Conservation (phyloP, 2,888 invertebrate genomes). For the Ecliptopera silaceata region DNA sequence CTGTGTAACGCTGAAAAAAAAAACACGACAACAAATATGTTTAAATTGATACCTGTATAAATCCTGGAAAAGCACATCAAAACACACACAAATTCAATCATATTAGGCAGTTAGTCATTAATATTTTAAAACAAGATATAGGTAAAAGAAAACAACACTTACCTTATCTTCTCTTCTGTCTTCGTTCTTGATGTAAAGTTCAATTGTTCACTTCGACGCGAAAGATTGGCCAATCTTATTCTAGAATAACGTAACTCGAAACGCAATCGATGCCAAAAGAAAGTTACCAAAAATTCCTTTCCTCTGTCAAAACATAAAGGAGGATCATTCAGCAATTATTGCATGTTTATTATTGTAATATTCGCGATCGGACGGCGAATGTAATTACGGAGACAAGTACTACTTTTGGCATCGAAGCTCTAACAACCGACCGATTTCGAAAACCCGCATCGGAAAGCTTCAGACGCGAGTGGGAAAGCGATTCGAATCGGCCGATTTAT, state of each 20-base stretch:
- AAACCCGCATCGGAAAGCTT: slow-evolving; percentile 44
- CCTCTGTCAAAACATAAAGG: slow-evolving; percentile 52
- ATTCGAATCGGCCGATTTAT: slow-evolving; percentile 53
- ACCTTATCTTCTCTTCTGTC: slow-evolving; percentile 59
- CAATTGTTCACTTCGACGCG: slow-evolving; percentile 49
- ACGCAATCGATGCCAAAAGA: slow-evolving; percentile 66
- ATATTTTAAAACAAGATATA: slow-evolving; percentile 42
- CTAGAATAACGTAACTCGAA: slow-evolving; percentile 54
- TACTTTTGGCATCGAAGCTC: slow-evolving; percentile 72
- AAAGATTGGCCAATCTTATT: slow-evolving; percentile 77
- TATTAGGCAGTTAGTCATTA: slow-evolving; percentile 57
- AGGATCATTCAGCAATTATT: slow-evolving; percentile 71
- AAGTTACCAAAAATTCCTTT: slow-evolving; percentile 54
- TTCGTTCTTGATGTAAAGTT: slow-evolving; percentile 46
- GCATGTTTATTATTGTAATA: slow-evolving; percentile 69
- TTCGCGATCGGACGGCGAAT: slow-evolving; percentile 60
- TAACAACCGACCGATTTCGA: slow-evolving; percentile 60
- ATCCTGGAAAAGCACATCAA: slow-evolving; percentile 73
- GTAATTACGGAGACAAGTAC: slow-evolving; percentile 65
- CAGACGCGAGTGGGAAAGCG: slow-evolving; percentile 37
- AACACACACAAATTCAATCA: slow-evolving; percentile 63
- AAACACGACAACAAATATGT: background rate
- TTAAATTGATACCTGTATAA: slow-evolving; percentile 77
- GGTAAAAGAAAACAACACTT: slow-evolving; percentile 53
- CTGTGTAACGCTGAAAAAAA: background rate